Conservation (phyloP, 2,888 invertebrate genomes). For the Alsophila aescularia region DNA sequence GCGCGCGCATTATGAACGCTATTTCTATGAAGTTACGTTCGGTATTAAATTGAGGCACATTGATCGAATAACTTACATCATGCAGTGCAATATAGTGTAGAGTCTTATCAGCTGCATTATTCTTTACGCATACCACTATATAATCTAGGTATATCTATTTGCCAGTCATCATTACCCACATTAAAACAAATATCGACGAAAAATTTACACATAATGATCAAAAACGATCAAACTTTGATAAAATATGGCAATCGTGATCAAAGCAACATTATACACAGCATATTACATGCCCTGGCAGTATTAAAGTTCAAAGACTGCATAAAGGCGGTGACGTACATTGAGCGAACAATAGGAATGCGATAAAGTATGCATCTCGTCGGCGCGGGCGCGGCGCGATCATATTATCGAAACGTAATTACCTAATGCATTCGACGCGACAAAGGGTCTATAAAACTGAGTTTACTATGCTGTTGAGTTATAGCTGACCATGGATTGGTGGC, state of each 20-base stretch:
- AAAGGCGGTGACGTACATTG: constrained; percentile 44
- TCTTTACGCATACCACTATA: too few species aligned
- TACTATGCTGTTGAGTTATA: neutral
- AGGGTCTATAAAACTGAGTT: constrained; percentile 1
- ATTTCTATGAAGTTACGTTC: too few species aligned
- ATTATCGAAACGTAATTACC: constrained; percentile 57
- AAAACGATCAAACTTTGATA: constrained; percentile 12
- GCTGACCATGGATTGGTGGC: constrained; percentile 12
- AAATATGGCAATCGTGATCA: constrained; percentile 18
- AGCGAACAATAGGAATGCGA: constrained; percentile 46
- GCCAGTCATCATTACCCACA: neutral
- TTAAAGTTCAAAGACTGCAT: constrained; percentile 29
- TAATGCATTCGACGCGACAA: constrained; percentile 47
- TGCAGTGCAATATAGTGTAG: too few species aligned
- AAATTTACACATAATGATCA: constrained; percentile 10
- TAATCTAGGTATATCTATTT: neutral
- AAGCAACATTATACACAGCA: constrained; percentile 11
- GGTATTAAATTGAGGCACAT: too few species aligned
- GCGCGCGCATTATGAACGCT: too few species aligned
- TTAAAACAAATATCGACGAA: neutral
- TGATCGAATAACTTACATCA: too few species aligned
- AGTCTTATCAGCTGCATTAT: too few species aligned
- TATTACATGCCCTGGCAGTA: neutral
- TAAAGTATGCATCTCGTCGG: constrained; percentile 58
- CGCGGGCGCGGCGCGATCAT: constrained; percentile 57